These are phyloP conservation scores for Boloria selene DNA, from an alignment of 2,888 invertebrate genomes.

Conservation along the genomic window DNA sequence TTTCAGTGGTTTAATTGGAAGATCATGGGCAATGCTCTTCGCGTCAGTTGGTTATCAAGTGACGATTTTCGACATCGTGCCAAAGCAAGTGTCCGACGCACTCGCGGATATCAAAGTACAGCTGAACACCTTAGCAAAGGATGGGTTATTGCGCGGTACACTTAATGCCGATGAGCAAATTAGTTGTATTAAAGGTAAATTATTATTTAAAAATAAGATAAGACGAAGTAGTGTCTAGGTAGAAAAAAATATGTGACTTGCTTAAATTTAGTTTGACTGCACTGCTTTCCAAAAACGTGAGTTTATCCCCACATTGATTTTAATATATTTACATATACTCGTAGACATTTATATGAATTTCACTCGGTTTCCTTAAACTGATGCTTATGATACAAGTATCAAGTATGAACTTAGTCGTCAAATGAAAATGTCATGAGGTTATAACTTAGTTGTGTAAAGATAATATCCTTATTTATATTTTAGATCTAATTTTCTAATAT, in stretches of 20 bases:
- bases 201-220: no score
- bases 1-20: constrained; percentile 95
- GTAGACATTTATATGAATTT: not conserved
- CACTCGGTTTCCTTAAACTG: no score
- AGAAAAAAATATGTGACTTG: no score
- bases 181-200: constrained; percentile 87
- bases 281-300: no score
- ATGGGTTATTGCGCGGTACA: constrained; percentile 88
- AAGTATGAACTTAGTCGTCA: no score
- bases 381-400: no score
- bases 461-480: no score
- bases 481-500: not conserved
- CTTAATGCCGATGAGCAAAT: constrained; percentile 89
- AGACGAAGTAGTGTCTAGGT: no score
- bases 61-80: constrained; percentile 90
- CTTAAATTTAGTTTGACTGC: no score
- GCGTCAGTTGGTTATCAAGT: constrained; percentile 96
- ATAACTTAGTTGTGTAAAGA: no score
- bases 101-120: constrained; percentile 88
- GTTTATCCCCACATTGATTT: no score
- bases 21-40: constrained; percentile 98
- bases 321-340: not conserved
- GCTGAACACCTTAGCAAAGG: constrained; percentile 85
- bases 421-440: no score
- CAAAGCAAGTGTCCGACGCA: constrained; percentile 88